Evolutionary conservation across 2,797 vertebrate genomes (phyloP), one percentile per base, ranked within the genome.

Genomic region (Eospalax fontanierii): DNA sequence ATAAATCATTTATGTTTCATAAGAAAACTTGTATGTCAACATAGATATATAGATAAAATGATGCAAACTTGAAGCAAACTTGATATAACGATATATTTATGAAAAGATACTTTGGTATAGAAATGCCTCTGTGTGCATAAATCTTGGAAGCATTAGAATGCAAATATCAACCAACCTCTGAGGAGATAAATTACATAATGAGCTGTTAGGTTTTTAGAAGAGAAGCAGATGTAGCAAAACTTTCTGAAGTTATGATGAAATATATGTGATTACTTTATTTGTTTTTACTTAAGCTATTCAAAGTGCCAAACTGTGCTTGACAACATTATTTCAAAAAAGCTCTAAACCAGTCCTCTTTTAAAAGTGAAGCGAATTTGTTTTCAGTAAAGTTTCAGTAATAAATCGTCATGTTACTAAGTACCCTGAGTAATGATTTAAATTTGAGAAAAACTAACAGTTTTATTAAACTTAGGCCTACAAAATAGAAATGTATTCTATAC

Each of bases 111-210:
- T 91, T 87, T 91, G 80, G 71, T 82, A 75, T 66, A 78, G 43
- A 78, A 75, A 83, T 30, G 35, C 4, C 21, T 92, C 22, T 92
- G 33, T 82, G 2, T 88, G 14, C 18, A 73, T 7, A 91, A 93
- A 90, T 19, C 59, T 82, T 90, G 22, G 68, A 87, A 84, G 70
- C n/a, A 86, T 79, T 90, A 68, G 61, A 89, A 83, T 91, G 43
- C 30, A 89, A 96, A 91, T 79, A 46, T 83, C 71, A 91, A 22
- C 54, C 46, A 89, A 76, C 14, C 57, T 93, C 84, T 46, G 54
- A 95, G n/a, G 87, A 95, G 33, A 71, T 80, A 86, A 76, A 89
- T 83, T 91, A 91, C 66, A 94, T 61, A 93, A 96, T 43, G 59
- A 86, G 73, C 35, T 61, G 57, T 75, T 71, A 75, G n/a, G 50